Conservation (phyloP, 2,888 invertebrate genomes). For the Coelopa pilipes region DNA sequence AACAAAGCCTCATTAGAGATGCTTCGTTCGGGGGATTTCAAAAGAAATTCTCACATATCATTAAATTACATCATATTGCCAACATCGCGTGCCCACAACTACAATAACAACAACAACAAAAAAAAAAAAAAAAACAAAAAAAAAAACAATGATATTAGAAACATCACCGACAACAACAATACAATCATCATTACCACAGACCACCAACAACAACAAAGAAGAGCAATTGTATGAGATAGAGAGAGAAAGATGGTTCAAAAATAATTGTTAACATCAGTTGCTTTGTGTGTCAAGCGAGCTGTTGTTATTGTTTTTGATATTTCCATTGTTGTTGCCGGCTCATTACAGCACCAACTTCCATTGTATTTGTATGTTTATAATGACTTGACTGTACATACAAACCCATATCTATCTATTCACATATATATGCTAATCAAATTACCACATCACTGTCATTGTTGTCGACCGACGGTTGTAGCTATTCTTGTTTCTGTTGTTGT, state of each 20-base stretch:
- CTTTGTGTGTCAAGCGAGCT: constrained; percentile 11
- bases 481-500: too few species aligned
- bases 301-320: not conserved
- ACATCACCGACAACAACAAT: too few species aligned
- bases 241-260: not conserved
- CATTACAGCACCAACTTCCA: not conserved
- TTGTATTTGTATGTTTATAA: not conserved
- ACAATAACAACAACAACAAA: too few species aligned
- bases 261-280: not conserved
- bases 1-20: too few species aligned
- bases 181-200: too few species aligned
- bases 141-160: too few species aligned
- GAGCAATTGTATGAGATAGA: too few species aligned
- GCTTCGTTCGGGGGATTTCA: not conserved
- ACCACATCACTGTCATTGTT: not conserved
- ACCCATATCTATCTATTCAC: not conserved
- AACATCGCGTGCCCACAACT: constrained; percentile 9
- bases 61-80: constrained; percentile 11
- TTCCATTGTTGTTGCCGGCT: not conserved
- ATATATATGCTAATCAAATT: constrained; percentile 18
- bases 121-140: too few species aligned
- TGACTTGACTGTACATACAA: not conserved
- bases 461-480: too few species aligned
- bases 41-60: constrained; percentile 9
- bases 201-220: too few species aligned